Evolutionary conservation across 2,888 invertebrate species (phyloP).

Genomic region (Carterocephalus palaemon): DNA sequence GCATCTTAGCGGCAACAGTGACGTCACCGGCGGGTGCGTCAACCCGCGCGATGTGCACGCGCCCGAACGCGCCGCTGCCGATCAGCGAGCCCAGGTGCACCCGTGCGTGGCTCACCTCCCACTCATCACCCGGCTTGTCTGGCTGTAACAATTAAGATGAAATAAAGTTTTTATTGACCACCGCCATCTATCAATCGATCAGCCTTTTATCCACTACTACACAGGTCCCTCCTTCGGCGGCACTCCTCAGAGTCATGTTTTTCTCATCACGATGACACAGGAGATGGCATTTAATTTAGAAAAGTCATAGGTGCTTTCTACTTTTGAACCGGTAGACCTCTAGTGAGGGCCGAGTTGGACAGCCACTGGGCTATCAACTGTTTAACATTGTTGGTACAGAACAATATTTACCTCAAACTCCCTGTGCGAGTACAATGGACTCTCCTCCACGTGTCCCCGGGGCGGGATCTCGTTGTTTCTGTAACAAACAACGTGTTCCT

Average conservation of each 20-base stretch:
- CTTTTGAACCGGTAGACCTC: no score
- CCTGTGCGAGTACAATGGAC: constrained; percentile 78
- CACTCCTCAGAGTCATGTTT: no score
- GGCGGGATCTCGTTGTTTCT: constrained; percentile 49
- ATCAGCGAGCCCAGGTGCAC: constrained; percentile 77
- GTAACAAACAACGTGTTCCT: constrained; percentile 38
- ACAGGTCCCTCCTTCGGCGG: no score
- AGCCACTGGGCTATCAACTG: no score
- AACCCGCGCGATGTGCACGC: constrained; percentile 83
- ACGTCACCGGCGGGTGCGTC: constrained; percentile 70
- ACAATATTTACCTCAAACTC: constrained; percentile 67
- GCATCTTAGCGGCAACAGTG: constrained; percentile 85
- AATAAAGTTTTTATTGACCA: constrained; percentile 4
- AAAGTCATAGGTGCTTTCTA: no score
- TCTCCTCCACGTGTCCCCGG: constrained; percentile 71
- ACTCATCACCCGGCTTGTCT: constrained; percentile 51
- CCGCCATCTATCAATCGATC: no score
- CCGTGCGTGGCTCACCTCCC: constrained; percentile 70
- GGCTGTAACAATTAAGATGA: constrained; percentile 36
- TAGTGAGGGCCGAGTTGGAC: no score
- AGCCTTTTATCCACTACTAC: no score
- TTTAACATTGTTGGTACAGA: no score
- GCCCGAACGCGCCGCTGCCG: constrained; percentile 88
- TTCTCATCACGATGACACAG: no score
- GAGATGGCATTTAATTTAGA: no score